These are phyloP conservation scores for Tautogolabrus adspersus DNA, from an alignment of 2,113 vertebrate genomes.

Conservation along the genomic window DNA sequence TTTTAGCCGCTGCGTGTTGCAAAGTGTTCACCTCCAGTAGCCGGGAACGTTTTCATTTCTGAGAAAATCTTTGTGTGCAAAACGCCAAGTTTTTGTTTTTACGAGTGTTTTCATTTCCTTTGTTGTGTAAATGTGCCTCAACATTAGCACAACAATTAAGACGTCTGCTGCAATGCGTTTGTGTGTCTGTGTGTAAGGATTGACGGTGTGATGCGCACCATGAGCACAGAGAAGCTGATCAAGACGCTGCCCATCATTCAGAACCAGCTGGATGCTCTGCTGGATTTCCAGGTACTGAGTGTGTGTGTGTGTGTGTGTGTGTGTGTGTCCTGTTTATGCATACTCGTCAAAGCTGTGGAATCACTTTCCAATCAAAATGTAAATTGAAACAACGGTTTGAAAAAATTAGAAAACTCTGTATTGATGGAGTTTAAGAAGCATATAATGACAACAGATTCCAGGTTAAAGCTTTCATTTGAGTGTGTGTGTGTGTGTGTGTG, in stretches of 20 bases:
- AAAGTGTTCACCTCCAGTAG: neutral
- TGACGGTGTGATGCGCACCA: slow-evolving; percentile 94
- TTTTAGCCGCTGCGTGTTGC: slow-evolving; percentile 3
- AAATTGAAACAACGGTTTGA: slow-evolving; percentile 46
- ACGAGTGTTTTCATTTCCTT: neutral
- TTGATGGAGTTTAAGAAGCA: neutral
- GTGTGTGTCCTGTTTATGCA: neutral
- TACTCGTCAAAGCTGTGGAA: slow-evolving; percentile 3
- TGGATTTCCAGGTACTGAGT: slow-evolving; percentile 92
- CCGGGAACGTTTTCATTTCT: slow-evolving; percentile 9
- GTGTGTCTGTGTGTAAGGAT: slow-evolving; percentile 79
- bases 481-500: neutral
- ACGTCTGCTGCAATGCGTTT: neutral
- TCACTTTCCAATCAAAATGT: slow-evolving; percentile 58
- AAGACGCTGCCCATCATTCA: slow-evolving; percentile 96
- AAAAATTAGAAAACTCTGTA: slow-evolving; percentile 16
- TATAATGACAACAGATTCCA: slow-evolving; percentile 5
- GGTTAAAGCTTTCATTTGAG: neutral
- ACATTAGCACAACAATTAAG: slow-evolving; percentile 7
- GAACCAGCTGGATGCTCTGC: slow-evolving; percentile 94
- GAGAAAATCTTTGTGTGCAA: slow-evolving; percentile 15
- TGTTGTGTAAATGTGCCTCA: slow-evolving; percentile 31
- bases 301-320: slow-evolving; percentile 11
- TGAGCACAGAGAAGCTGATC: slow-evolving; percentile 93
- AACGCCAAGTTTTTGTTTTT: neutral